A percentile compares a stretch with the other conserved stretches of the same genome.
Conservation (phyloP, 1,140 invertebrate genomes). For the Andricus grossulariae region DNA sequence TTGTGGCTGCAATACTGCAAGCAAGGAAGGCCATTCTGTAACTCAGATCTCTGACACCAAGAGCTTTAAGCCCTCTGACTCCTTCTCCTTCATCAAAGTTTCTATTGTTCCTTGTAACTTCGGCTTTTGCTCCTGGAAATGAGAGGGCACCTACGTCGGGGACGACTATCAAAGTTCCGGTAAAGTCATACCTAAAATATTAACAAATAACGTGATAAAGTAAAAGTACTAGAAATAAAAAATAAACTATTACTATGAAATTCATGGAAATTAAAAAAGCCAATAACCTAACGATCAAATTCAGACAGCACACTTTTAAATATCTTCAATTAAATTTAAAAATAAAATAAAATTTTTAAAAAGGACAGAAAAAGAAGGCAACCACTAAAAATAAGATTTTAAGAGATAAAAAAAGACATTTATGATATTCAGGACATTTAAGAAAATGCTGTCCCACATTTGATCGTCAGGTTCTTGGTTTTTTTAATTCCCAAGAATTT, state of each 20-base stretch:
- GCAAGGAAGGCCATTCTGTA: slow-evolving; percentile 97
- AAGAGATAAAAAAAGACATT: too few relatives aligned
- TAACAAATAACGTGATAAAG: not conserved
- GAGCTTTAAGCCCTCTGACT: slow-evolving; percentile 91
- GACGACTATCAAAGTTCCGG: slow-evolving; percentile 97
- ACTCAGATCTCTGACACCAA: slow-evolving; percentile 96
- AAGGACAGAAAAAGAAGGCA: too few relatives aligned
- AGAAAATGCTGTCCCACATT: too few relatives aligned
- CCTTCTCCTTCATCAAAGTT: slow-evolving; percentile 89
- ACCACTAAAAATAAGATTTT: too few relatives aligned
- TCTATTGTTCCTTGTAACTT: slow-evolving; percentile 86
- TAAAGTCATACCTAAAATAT: slow-evolving; percentile 91
- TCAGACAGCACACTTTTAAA: too few relatives aligned
- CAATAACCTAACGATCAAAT: too few relatives aligned
- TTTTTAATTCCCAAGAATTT: too few relatives aligned
- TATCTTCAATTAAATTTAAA: too few relatives aligned
- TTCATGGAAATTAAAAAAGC: not conserved
- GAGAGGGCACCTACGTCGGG: slow-evolving; percentile 94
- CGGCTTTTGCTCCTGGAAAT: slow-evolving; percentile 90
- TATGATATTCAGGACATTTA: too few relatives aligned
- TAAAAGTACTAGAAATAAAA: not conserved
- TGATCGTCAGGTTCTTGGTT: too few relatives aligned
- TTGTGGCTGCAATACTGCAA: slow-evolving; percentile 92
- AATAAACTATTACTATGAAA: slow-evolving; percentile 7
- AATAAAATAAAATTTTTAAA: too few relatives aligned